phyloP scores from a whole-genome alignment of 2,113 vertebrate species.

The Andinoacara biseriatus region DNA sequence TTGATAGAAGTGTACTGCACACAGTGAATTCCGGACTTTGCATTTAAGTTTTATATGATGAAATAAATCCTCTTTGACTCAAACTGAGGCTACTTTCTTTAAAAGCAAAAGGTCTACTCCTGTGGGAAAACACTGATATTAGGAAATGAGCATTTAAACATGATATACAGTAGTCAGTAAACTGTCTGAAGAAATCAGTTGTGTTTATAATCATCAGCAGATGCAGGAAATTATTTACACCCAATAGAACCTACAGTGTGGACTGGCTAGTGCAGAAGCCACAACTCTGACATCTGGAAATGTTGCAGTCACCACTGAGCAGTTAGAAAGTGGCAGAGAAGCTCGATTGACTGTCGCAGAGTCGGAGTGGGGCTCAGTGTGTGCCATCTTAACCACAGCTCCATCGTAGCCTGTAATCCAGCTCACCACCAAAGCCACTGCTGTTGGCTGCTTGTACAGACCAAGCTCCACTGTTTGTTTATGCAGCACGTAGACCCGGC shows the following conservation, averaged over 20 bases:
- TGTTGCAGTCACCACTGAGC: conserved; percentile 66
- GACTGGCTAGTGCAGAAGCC: conserved; percentile 57
- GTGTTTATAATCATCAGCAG: conserved; percentile 45
- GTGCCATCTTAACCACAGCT: conserved; percentile 75
- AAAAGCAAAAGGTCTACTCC: conserved; percentile 15
- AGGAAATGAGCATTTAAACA: conserved; percentile 27
- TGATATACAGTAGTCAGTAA: conserved; percentile 5
- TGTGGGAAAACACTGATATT: conserved; percentile 9
- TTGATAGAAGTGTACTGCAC: conserved; percentile 20
- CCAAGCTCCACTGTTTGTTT: conserved; percentile 78
- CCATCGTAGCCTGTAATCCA: conserved; percentile 79
- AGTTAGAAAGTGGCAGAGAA: conserved; percentile 73
- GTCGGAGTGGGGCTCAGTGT: conserved; percentile 69
- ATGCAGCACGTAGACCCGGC: conserved; percentile 72
- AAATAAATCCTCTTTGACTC: conserved; percentile 15
- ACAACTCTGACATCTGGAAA: conserved; percentile 77
- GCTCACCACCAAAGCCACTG: conserved; percentile 78
- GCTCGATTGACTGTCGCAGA: conserved; percentile 71
- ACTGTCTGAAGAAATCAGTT: conserved; percentile 32
- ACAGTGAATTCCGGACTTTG: conserved; percentile 42
- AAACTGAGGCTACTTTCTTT: conserved; percentile 31
- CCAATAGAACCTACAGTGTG: conserved; percentile 62
- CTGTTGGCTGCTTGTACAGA: conserved; percentile 70
- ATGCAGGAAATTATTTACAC: conserved; percentile 65
- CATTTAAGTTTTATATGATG: conserved; percentile 31